Percentiles rank a stretch among this genome's conserved stretches.
phyloP scores from a whole-genome alignment of 1,140 invertebrate species.

The Drosophila tropicalis region DNA sequence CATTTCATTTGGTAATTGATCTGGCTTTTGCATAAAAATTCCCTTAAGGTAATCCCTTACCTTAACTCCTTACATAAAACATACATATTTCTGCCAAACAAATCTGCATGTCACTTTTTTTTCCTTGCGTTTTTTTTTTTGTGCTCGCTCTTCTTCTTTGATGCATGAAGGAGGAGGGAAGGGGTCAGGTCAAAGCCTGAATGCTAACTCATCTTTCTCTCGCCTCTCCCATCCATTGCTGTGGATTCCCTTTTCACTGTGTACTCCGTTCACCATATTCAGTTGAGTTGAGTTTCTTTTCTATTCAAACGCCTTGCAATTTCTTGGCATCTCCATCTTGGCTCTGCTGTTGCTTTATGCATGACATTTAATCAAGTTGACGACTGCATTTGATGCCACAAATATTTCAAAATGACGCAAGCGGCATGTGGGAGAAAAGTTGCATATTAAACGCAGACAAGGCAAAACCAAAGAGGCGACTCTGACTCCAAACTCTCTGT shows the following conservation, averaged over 20 bases:
- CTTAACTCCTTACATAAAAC: slow-evolving; percentile 45
- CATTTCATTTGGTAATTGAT: slow-evolving; percentile 59
- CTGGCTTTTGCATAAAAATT: slow-evolving; percentile 22
- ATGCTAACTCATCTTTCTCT: slow-evolving; percentile 34
- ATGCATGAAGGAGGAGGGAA: slow-evolving; percentile 17
- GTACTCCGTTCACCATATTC: neutral
- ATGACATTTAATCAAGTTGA: slow-evolving; percentile 82
- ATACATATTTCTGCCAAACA: slow-evolving; percentile 60
- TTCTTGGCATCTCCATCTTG: slow-evolving; percentile 57
- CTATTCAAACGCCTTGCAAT: slow-evolving; percentile 67
- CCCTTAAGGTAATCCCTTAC: slow-evolving; percentile 31
- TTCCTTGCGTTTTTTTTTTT: slow-evolving; percentile 15
- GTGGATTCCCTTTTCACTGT: neutral
- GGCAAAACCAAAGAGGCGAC: slow-evolving; percentile 44
- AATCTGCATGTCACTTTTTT: slow-evolving; percentile 59
- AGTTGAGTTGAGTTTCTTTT: slow-evolving; percentile 37
- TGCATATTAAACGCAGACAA: slow-evolving; percentile 80
- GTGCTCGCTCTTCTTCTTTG: slow-evolving; percentile 39
- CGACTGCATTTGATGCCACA: slow-evolving; percentile 81
- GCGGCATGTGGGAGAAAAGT: slow-evolving; percentile 66
- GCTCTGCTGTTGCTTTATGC: slow-evolving; percentile 77
- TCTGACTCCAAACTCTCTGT: neutral
- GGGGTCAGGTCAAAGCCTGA: slow-evolving; percentile 32
- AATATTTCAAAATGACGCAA: slow-evolving; percentile 81
- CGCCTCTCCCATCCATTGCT: slow-evolving; percentile 31